Evolutionary conservation across 2,113 vertebrate genomes (phyloP), one percentile per base, ranked within the genome.

Genomic region (Aplodontia rufa): DNA sequence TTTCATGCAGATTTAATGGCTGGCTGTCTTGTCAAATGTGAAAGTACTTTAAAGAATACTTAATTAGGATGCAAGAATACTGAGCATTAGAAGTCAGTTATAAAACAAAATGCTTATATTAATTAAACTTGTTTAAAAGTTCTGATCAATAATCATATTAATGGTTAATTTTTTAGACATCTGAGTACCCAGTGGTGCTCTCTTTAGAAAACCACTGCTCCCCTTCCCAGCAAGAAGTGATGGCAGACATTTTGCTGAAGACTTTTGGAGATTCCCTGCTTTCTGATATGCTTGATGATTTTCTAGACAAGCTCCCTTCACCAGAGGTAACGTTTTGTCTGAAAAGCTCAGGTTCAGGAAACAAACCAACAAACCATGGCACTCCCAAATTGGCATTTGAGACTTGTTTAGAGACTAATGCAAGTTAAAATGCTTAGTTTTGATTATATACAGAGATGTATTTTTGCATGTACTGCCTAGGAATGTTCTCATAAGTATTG

Each of bases 161-260:
- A 95, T 88, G 96, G 8, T 75, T 93, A 84, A 79, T 95, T 97
- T 4, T 94, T 51, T 97, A 99, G 99, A 97, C 98, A 35, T 99
- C 99, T 69, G 97, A 98, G 6, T 99, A 99, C 96, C 99, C 99
- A 1, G n/a, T 99, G 60, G 97, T 99, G 49, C 97, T 99, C 37
- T 99, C 99, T 30, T 96, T 99, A 98, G 99, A 99, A 97, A 99
- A 99, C 95, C 99, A 99, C 97, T 99, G 99, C 97, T 99, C 98
- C 55, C 87, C 92, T 37, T 35, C 97, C 28, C 99, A 99, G 93
- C 99, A 99, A 95, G 98, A 99, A 95, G 97, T 98, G 74, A 99
- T 99, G 98, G 99, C 99, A 85, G 42, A 97, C 0, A 96, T 97
- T 93, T 91, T 99, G 92, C 93, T 98, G 90, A 97, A 1, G 30